Base-by-base conservation (phyloP, 2,888 invertebrate species). In the Orthosia gracilis region DNA sequence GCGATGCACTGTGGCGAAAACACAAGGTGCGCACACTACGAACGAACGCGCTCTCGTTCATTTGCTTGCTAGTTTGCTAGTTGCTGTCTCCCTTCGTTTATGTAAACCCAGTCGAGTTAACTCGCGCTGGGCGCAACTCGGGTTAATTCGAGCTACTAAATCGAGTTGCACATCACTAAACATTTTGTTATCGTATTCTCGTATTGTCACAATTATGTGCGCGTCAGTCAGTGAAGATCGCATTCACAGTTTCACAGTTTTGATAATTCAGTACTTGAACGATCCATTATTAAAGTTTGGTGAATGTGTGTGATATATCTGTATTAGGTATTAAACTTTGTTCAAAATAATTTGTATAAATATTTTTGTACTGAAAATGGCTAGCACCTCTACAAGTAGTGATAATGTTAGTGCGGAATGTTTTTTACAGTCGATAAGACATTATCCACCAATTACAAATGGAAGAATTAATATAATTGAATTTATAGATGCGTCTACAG, bases 401-500 rank as follows among this genome's bases (percentile, higher is more conserved):
- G 71, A 70, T 50, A 50, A 47, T 21, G 62, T 63, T 47, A 63
- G 2, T 74, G 77, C 77, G 72, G 82, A 73, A 85, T 84, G 64
- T 69, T 89, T 90, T 87, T 91, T 91, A 84, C 79, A 88, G 77
- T 85, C 88, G 75, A 76, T 94, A n/a, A 92, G 86, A 85, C 88
- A 87, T 85, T 98, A 98, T 93, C 97, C 97, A 45, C 90, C 95
- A 49, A 90, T 97, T 76, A 89, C 95, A 58, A 91, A 96, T 85
- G 97, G 97, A 61, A 97, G 97, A 94, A 97, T 98, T 85, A 96
- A 97, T 87, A 96, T 97, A 18, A 93, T 92, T 76, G 88, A 95
- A 80, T 98, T 98, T 94, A 92, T 98, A 73, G 94, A 95, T 80
- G 97, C 98, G 63, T 94, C 97, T 55, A 95, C 94, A 83, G 97